Evolutionary conservation across 1,140 invertebrate species (phyloP), one percentile per base, ranked within the genome.

Genomic region (Campoletis sonorensis): DNA sequence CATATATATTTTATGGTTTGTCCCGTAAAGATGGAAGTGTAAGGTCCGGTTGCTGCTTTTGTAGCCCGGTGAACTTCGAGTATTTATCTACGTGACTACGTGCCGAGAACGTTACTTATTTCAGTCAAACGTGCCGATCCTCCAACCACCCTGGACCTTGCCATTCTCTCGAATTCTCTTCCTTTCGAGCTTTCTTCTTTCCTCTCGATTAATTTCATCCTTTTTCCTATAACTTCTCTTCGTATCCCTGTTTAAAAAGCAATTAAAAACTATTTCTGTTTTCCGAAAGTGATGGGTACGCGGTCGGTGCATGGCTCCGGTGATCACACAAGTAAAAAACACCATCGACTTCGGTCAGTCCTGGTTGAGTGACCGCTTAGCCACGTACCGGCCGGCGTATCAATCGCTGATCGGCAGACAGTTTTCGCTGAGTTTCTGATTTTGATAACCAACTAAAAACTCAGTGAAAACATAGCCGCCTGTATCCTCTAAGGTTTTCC

Each of bases 21-120:
- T 70, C 30, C 49, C 30, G 27, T 30, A 37, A 61, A 61, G 27
- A 77, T 61, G 54, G 49, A 61, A 77, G 61, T 61, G 73, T 77
- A 77, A 27, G 73, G 73, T 77, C 73, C 73, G 30, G 30, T 33
- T 33, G 73, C 27, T 37, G 27, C 27, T 37, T n/a, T n/a, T 27
- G 72, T 26, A 54, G n/a, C 26, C 40, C 23, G 70, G 18, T 49
- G 45, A 75, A 75, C 40, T 54, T 75, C 15, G 54, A 77, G 73
- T 77, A 77, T 77, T 77, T 77, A 77, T 77, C 73, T 77, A 77
- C 73, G 73, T 77, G 73, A 77, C 73, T 77, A 77, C 73, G 73
- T 77, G 73, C 73, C 73, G 54, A 61, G 73, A 77, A 77, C 73
- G 73, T 77, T 77, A 77, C 73, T 77, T 45, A 45, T 45, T 77